Evolutionary conservation across 2,113 vertebrate genomes (phyloP), one percentile per base, ranked within the genome.

Genomic region (Colossoma macropomum): DNA sequence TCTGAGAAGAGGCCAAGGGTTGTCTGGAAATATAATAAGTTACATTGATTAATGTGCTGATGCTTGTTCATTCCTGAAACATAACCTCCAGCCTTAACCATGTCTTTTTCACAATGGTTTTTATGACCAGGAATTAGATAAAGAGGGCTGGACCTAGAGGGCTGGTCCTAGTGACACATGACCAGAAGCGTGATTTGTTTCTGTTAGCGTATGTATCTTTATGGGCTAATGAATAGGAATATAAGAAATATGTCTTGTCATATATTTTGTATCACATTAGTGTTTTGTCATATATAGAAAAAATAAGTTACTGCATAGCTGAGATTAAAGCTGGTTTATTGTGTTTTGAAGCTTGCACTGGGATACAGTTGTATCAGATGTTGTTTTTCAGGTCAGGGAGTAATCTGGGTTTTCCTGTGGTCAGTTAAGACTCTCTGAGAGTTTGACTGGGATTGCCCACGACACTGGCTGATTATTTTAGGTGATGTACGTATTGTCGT

Each of bases 401-500:
- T 52, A 30, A 78, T 62, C 16, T 63, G 23, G 7, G 81, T 38
- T 30, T 84, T 84, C 50, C 25, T 75, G 75, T 32, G 4, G 27
- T 79, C 69, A 27, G 71, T 59, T 27, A 52, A 38, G 59, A n/a
- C 48, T 38, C 38, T 27, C 13, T 60, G 30, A 50, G 65, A 30
- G 62, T 85, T 78, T 82, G 75, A 60, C 54, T 63, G 63, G 6
- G 9, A 52, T 48, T 79, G 63, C 80, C 60, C 60, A 50, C 21
- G 82, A 68, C 59, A 25, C 73, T 73, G 82, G 38, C 73, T 71
- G 84, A 77, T 81, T 85, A 77, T 82, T 86, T 80, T 81, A 80
- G 81, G 77, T 84, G 81, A 75, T 86, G 78, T 68, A 84, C 77
- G 68, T 27, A 66, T 86, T 75, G 78, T 86, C 52, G 17, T 50